Base-by-base conservation (phyloP, 1,140 invertebrate genomes). In the Heterodera schachtii region DNA sequence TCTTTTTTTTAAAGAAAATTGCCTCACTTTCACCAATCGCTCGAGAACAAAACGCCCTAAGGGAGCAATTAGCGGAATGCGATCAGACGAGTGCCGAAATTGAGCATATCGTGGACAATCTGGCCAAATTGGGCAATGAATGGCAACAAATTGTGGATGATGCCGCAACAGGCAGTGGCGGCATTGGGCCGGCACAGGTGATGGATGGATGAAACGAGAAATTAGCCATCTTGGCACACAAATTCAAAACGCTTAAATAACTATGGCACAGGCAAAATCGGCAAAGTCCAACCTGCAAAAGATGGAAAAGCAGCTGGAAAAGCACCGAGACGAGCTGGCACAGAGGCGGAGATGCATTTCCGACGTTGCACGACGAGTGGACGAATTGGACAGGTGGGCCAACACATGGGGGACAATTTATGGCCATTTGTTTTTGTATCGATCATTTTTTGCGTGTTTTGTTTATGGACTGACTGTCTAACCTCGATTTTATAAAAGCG, bases 321-420 rank as follows among this genome's bases (percentile, higher is more conserved):
- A 95, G 85, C 91, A 96, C 64, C 90, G 95, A 19, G 92, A 92
- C 47, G 93, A 94, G 86, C 89, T 96, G 73, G 95, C 96, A 85
- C 93, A 95, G 82, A 92, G 95, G 41, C 79, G 80, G 16, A 52
- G 71, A 44, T n/a, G 82, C 6, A 84, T 82, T 46, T 41, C 31
- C 0, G 84, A 85, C 43, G 85, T 87, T 9, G 83, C 90, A 8
- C 78, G 83, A n/a, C 88, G 90, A 44, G 57, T 81, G 44, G n/a
- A 31, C 44, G 43, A 41, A n/a, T 41, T 80, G 49, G 75, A 81
- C 49, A 73, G 81, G 78, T 46, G 19, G 16, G n/a, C n/a, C n/a
- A n/a, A n/a, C n/a, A n/a, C n/a, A n/a, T n/a, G n/a, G n/a, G n/a
- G n/a, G n/a, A n/a, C n/a, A n/a, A n/a, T n/a, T n/a, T n/a, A n/a